Evolutionary conservation across 92 coral and sea anemone species (phyloP).

Genomic region (Muricea muricata): DNA sequence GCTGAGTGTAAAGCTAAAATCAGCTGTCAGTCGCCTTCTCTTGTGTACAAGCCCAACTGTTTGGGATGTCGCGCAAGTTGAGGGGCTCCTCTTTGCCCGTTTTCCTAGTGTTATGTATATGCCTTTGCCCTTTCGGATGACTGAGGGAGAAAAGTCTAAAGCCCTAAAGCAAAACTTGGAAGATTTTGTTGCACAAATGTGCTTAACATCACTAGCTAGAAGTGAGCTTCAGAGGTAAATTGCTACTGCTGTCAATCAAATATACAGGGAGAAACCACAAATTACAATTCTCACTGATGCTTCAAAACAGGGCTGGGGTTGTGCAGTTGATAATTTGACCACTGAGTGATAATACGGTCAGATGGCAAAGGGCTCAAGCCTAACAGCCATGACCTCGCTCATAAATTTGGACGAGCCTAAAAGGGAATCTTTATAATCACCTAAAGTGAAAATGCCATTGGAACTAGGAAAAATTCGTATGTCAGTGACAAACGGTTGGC

Average conservation of each 20-base stretch:
- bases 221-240: background rate
- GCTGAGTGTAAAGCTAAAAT: background rate
- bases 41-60: background rate
- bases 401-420: background rate
- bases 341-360: too few relatives aligned
- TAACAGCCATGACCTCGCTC: conserved; percentile 33
- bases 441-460: conserved; percentile 34
- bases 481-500: conserved; percentile 37
- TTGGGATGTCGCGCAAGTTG: background rate
- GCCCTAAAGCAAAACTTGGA: background rate
- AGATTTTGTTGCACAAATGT: background rate
- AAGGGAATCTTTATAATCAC: conserved; percentile 19
- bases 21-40: background rate
- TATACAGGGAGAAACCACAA: background rate
- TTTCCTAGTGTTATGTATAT: background rate
- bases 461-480: conserved; percentile 26
- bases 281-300: background rate
- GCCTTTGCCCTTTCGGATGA: background rate
- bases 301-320: background rate
- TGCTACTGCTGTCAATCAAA: background rate
- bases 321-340: too few relatives aligned
- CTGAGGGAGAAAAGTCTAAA: too few relatives aligned
- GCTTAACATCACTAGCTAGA: background rate
- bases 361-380: too few relatives aligned
- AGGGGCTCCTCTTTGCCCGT: conserved; percentile 37